Evolutionary conservation across 2,113 vertebrate genomes (phyloP).

Genomic region (Pongo pygmaeus): DNA sequence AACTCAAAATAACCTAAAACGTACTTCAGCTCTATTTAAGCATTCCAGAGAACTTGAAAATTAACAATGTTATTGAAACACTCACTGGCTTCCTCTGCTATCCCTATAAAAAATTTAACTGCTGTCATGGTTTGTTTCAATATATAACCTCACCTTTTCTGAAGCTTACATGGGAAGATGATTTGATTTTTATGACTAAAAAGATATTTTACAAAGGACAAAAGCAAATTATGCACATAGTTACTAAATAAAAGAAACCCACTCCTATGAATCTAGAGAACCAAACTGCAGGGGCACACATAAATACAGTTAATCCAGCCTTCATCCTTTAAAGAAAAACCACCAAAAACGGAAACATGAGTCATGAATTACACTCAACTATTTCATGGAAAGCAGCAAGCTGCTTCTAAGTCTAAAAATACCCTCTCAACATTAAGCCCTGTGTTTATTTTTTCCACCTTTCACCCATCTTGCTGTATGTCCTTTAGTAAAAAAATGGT

Average conservation of each 20-base stretch:
- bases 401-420: conserved; percentile 62
- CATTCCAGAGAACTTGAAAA: not conserved
- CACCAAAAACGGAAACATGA: not conserved
- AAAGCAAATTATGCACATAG: conserved; percentile 18
- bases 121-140: not conserved
- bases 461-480: conserved; percentile 10
- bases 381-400: conserved; percentile 62
- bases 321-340: conserved; percentile 41
- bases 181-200: not conserved
- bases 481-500: not conserved
- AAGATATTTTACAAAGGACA: not conserved
- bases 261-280: not conserved
- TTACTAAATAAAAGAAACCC: conserved; percentile 15
- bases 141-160: not conserved
- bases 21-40: not conserved
- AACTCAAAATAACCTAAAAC: not conserved
- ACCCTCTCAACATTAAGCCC: not conserved
- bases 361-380: conserved; percentile 46
- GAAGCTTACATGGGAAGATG: not conserved
- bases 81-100: not conserved
- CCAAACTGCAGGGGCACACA: not conserved
- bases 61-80: not conserved
- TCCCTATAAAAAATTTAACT: not conserved
- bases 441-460: not conserved
- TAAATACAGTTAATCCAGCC: not conserved